phyloP scores from a whole-genome alignment of 2,113 vertebrate genomes.

The Thermophis baileyi region DNA sequence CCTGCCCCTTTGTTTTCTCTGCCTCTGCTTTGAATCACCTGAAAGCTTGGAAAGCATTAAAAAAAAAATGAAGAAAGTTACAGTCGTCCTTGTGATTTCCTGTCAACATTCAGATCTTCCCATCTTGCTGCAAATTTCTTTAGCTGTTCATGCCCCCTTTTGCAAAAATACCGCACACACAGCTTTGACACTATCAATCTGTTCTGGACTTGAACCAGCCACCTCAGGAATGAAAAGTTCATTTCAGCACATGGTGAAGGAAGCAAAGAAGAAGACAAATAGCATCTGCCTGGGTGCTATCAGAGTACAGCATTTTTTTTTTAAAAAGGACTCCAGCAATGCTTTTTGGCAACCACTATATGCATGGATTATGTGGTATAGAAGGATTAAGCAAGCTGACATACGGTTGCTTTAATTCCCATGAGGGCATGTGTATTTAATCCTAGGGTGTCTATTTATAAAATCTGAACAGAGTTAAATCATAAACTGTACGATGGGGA shows the following conservation, averaged over 20 bases:
- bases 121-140: background rate
- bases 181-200: slow-evolving; percentile 4
- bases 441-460: slow-evolving; percentile 34
- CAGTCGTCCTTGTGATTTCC: background rate
- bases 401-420: slow-evolving; percentile 34
- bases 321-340: background rate
- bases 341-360: slow-evolving; percentile 19
- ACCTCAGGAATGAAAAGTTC: slow-evolving; percentile 22
- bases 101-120: background rate
- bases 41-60: background rate
- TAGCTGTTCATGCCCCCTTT: background rate
- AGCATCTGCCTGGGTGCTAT: background rate
- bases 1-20: background rate
- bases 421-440: slow-evolving; percentile 25
- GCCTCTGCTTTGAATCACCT: background rate
- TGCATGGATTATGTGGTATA: slow-evolving; percentile 22
- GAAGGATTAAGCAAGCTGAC: slow-evolving; percentile 16
- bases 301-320: slow-evolving; percentile 5
- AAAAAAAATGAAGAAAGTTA: background rate
- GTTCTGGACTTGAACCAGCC: slow-evolving; percentile 14
- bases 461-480: slow-evolving; percentile 34
- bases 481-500: slow-evolving; percentile 2
- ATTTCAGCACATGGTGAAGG: slow-evolving; percentile 19
- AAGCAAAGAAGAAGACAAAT: slow-evolving; percentile 19
- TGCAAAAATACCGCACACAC: background rate